Evolutionary conservation across 2,888 invertebrate species (phyloP).

Genomic region (Nasonia oneida): DNA sequence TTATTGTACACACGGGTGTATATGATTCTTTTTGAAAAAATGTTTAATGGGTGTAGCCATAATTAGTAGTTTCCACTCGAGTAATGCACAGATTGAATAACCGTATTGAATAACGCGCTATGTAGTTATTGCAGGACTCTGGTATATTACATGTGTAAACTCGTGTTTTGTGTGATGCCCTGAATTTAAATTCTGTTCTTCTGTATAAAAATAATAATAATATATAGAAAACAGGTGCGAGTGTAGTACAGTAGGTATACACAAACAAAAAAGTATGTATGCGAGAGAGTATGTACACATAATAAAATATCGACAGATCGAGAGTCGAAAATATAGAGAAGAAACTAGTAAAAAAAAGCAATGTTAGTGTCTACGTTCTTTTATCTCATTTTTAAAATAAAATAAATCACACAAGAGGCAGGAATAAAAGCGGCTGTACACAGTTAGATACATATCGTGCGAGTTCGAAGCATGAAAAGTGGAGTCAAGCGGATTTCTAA

Average conservation of each 20-base stretch:
- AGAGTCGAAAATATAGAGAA: constrained; percentile 51
- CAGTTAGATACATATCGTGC: constrained; percentile 53
- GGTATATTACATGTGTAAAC: background rate
- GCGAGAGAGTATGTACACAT: constrained; percentile 2
- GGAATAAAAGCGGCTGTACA: constrained; percentile 41
- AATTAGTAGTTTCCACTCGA: background rate
- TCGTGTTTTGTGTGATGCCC: background rate
- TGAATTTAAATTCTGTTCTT: background rate
- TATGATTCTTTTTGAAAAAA: background rate
- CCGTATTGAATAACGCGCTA: background rate
- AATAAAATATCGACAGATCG: constrained; percentile 45
- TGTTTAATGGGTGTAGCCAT: background rate
- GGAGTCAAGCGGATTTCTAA: constrained; percentile 46
- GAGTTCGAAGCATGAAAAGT: constrained; percentile 54
- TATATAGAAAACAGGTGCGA: constrained; percentile 11
- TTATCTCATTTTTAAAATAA: background rate
- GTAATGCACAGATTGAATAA: constrained; percentile 10
- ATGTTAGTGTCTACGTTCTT: constrained; percentile 46
- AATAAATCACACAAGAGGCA: constrained; percentile 52
- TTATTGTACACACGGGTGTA: background rate
- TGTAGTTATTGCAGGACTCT: background rate
- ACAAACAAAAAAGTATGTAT: background rate
- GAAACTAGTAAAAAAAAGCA: constrained; percentile 40
- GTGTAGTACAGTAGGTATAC: background rate
- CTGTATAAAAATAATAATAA: background rate